These are phyloP conservation scores for Orthonevra nobilis DNA, from an alignment of 2,888 invertebrate species.

Conservation along the genomic window DNA sequence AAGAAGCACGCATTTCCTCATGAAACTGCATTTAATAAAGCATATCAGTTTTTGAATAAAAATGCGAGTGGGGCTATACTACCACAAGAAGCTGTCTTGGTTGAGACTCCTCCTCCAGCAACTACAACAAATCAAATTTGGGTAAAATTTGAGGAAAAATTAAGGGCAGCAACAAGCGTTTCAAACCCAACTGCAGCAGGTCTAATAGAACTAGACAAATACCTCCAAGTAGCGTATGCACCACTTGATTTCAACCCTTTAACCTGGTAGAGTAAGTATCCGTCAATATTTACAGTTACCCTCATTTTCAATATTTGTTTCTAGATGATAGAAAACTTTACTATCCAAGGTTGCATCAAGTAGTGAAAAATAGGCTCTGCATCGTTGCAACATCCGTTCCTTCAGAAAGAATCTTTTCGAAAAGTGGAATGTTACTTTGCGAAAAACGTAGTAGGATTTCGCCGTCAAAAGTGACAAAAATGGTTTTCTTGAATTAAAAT, in stretches of 20 bases:
- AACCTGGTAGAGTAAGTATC: background rate
- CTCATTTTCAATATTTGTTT: too few relatives aligned
- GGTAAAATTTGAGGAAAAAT: background rate
- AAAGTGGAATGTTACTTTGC: background rate
- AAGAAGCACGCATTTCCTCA: background rate
- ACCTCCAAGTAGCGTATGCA: background rate
- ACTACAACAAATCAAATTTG: background rate
- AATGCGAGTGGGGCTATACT: background rate
- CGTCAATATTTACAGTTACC: too few relatives aligned
- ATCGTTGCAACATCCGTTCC: background rate
- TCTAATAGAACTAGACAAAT: background rate
- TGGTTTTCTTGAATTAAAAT: slow-evolving; percentile 1
- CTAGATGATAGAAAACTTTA: background rate
- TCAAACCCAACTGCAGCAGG: background rate
- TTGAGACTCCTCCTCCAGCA: background rate
- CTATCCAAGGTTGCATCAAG: background rate
- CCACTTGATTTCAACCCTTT: background rate
- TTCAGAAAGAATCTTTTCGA: background rate
- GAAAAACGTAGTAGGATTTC: background rate
- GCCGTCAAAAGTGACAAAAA: background rate
- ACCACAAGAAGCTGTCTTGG: background rate
- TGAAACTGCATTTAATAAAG: background rate
- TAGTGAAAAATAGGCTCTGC: background rate
- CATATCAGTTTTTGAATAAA: background rate
- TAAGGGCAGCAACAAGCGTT: background rate